A percentile compares a stretch with the other conserved stretches of the same genome.
Evolutionary conservation across 2,113 vertebrate species (phyloP).

Genomic region (Pterocles burchelli): DNA sequence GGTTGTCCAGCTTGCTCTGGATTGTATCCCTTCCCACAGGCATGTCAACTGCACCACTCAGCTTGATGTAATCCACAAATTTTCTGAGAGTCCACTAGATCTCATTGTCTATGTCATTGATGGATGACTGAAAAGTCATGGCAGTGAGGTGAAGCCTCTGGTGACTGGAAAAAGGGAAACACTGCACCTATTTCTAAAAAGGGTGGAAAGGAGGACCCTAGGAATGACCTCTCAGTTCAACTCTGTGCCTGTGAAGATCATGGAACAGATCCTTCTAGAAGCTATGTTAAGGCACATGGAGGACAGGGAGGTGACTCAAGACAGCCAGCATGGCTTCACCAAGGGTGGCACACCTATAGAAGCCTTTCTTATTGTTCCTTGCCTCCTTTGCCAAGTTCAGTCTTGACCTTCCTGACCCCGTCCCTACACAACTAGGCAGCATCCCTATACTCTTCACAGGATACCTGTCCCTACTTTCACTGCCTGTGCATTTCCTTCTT

Average conservation of each 20-base stretch:
- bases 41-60: accelerated
- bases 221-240: neutral
- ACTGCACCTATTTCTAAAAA: neutral
- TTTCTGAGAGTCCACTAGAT: neutral
- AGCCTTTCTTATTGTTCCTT: too few species aligned
- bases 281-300: neutral
- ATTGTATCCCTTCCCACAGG: accelerated
- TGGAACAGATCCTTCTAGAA: neutral
- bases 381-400: too few species aligned
- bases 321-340: neutral
- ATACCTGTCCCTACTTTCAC: neutral
- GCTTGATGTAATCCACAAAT: neutral
- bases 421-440: neutral
- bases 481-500: neutral
- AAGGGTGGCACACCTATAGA: too few species aligned
- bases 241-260: neutral
- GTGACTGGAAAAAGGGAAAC: neutral
- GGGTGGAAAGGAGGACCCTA: neutral
- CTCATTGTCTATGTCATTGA: neutral
- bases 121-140: neutral
- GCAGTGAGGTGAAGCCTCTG: neutral
- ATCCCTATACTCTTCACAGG: neutral
- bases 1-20: neutral
- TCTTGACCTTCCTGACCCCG: too few species aligned
- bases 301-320: too few species aligned